Evolutionary conservation across 1,140 invertebrate genomes (phyloP).

Genomic region (Caenorhabditis brenneri): DNA sequence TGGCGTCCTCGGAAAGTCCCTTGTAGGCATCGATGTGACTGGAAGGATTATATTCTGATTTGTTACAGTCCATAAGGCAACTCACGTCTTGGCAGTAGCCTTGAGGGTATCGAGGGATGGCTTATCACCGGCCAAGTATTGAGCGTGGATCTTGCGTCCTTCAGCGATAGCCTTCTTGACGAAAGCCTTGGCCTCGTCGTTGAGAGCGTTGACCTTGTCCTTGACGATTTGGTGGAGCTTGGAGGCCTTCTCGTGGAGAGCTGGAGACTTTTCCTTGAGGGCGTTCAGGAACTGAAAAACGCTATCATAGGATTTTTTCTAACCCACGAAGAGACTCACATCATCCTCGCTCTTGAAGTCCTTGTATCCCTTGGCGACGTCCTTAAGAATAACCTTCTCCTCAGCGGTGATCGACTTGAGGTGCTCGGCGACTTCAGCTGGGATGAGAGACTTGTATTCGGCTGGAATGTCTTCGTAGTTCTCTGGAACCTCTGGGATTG

Average conservation of each 20-base stretch:
- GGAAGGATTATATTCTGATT: not conserved
- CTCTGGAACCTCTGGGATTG: constrained; percentile 42
- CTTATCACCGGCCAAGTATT: constrained; percentile 51
- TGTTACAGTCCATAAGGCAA: not conserved
- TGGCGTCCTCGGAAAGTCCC: constrained; percentile 52
- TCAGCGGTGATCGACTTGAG: constrained; percentile 56
- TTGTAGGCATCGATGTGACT: constrained; percentile 52
- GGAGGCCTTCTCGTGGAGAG: constrained; percentile 53
- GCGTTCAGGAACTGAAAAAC: constrained; percentile 43
- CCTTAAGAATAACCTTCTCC: constrained; percentile 54
- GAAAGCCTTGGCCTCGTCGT: constrained; percentile 55
- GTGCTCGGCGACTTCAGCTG: constrained; percentile 51
- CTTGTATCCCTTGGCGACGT: constrained; percentile 50
- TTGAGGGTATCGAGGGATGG: constrained; percentile 51
- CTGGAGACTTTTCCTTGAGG: constrained; percentile 53
- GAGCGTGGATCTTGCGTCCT: constrained; percentile 48
- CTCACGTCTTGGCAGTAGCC: constrained; percentile 58
- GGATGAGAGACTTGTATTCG: constrained; percentile 53
- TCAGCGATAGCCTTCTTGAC: constrained; percentile 62
- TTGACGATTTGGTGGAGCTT: constrained; percentile 51
- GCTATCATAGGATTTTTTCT: no score
- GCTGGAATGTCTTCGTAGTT: constrained; percentile 50
- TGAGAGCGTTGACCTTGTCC: constrained; percentile 52
- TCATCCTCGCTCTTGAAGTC: constrained; percentile 55
- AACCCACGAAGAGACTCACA: not conserved